These are phyloP conservation scores for Amphipoea lucens DNA, from an alignment of 2,888 invertebrate genomes.

Conservation along the genomic window DNA sequence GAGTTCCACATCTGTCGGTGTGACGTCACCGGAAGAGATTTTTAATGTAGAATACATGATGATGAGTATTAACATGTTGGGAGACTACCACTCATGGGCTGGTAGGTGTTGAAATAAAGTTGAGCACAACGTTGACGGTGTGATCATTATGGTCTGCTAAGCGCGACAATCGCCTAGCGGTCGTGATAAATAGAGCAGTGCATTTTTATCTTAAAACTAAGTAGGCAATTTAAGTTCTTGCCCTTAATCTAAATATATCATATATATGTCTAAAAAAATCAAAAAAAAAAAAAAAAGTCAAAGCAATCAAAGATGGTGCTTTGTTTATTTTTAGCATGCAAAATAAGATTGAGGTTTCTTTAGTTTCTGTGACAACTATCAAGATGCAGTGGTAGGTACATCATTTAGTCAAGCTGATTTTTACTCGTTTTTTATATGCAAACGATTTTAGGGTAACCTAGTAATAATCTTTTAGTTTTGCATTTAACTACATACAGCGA, in stretches of 20 bases:
- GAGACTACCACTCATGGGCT: slow-evolving; percentile 69
- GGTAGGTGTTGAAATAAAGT: slow-evolving; percentile 69
- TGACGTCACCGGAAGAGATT: slow-evolving; percentile 70
- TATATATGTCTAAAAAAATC: neutral
- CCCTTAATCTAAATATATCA: neutral
- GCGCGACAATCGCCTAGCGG: slow-evolving; percentile 80
- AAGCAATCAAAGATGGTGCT: neutral
- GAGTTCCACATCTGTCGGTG: slow-evolving; percentile 84
- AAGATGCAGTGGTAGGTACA: neutral
- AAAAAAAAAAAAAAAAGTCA: neutral
- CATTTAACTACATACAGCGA: neutral
- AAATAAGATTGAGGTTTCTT: neutral
- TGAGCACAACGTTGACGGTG: slow-evolving; percentile 67
- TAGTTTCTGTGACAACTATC: neutral
- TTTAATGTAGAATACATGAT: slow-evolving; percentile 67
- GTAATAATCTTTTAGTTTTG: neutral
- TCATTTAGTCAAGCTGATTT: neutral
- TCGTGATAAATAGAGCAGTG: slow-evolving; percentile 66
- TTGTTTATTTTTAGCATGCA: neutral
- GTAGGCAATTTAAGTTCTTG: slow-evolving; percentile 8
- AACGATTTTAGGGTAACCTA: neutral
- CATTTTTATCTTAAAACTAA: slow-evolving; percentile 36
- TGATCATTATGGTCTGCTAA: slow-evolving; percentile 79
- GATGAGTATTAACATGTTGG: slow-evolving; percentile 74
- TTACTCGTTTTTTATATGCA: neutral